A percentile compares a stretch with the other conserved stretches of the same genome.
Conservation (phyloP, 2,797 vertebrate species). For the Synaphobranchus kaupii region DNA sequence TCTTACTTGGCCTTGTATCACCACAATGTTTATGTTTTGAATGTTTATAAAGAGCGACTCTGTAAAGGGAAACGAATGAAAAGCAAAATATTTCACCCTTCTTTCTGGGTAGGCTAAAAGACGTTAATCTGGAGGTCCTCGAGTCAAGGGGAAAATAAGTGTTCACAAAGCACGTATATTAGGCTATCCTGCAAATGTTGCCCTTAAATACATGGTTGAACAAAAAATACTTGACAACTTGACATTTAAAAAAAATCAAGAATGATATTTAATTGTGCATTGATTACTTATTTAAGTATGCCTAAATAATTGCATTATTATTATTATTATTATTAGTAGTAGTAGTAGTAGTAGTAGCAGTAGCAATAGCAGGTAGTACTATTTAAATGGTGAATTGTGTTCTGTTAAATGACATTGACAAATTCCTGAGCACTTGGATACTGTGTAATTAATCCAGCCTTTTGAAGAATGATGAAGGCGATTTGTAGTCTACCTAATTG, state of each 20-base stretch:
- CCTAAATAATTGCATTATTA: not conserved
- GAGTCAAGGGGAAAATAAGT: not conserved
- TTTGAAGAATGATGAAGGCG: constrained; percentile 74
- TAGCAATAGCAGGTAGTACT: constrained; percentile 57
- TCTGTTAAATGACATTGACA: constrained; percentile 39
- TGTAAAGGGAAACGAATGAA: not conserved
- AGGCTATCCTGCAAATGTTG: not conserved
- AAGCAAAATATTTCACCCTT: not conserved
- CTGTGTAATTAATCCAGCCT: constrained; percentile 76
- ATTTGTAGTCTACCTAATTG: constrained; percentile 73
- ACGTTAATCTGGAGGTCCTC: not conserved
- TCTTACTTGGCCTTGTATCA: constrained; percentile 20
- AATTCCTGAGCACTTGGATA: constrained; percentile 74
- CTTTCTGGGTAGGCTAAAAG: not conserved
- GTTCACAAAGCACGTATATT: not conserved
- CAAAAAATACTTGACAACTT: not conserved
- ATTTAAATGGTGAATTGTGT: constrained; percentile 34
- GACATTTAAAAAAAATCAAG: not conserved
- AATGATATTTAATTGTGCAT: not conserved
- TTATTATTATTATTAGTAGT: constrained; percentile 52
- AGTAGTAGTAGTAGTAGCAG: constrained; percentile 49
- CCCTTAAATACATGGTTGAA: not conserved
- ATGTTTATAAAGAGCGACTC: constrained; percentile 21
- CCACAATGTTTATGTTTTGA: constrained; percentile 7
- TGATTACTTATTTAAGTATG: not conserved